Evolutionary conservation across 1,140 invertebrate genomes (phyloP).

Genomic region (Pseudomyrmex dendroicus): DNA sequence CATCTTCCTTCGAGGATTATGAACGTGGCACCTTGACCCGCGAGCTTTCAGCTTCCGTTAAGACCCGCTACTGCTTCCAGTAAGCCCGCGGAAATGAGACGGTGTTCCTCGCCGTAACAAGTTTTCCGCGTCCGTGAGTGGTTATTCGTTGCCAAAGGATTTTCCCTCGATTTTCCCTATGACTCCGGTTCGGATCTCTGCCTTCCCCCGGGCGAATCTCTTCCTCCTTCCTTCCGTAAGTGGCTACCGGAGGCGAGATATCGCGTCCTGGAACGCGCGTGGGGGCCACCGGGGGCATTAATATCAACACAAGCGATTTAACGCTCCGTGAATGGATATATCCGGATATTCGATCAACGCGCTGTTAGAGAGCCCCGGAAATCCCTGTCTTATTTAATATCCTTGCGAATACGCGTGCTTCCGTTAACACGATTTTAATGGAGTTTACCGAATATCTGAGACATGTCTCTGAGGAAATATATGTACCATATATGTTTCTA

Average conservation of each 20-base stretch:
- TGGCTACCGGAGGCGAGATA: conserved; percentile 28
- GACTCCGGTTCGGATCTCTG: conserved; percentile 30
- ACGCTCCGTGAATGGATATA: conserved; percentile 40
- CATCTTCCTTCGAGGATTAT: conserved; percentile 21
- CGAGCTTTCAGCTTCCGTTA: conserved; percentile 48
- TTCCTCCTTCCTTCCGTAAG: conserved; percentile 7
- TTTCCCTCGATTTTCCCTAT: conserved; percentile 17
- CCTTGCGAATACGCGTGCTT: background rate
- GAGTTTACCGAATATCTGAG: conserved; percentile 14
- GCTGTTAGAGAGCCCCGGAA: conserved; percentile 43
- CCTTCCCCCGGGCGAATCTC: background rate
- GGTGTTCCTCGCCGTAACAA: conserved; percentile 62
- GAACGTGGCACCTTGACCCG: background rate
- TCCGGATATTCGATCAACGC: conserved; percentile 16
- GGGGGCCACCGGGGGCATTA: conserved; percentile 43
- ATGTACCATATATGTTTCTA: background rate
- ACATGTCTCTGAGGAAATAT: conserved; percentile 1
- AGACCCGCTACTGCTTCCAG: conserved; percentile 34
- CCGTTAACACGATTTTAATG: conserved; percentile 34
- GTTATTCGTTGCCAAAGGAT: conserved; percentile 57
- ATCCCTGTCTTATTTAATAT: conserved; percentile 54
- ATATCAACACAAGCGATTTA: conserved; percentile 65
- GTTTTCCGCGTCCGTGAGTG: conserved; percentile 55
- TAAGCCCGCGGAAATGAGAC: conserved; percentile 44
- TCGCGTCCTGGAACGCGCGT: background rate